Evolutionary conservation across 2,888 invertebrate genomes (phyloP), one percentile per base, ranked within the genome.

Genomic region (Hydroisotoma schaefferi): DNA sequence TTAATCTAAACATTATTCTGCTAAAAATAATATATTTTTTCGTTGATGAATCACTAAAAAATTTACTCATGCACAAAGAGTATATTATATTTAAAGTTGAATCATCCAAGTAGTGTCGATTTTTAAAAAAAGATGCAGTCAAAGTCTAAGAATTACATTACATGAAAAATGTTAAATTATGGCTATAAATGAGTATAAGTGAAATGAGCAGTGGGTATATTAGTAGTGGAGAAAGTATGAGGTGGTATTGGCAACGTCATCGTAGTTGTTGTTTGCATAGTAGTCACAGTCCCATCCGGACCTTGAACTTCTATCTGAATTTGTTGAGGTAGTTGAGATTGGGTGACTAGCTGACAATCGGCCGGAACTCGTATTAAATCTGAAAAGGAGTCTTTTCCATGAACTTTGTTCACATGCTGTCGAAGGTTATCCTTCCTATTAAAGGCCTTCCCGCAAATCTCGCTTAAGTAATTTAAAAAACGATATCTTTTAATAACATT

Each of bases 381-480:
- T 15, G 52, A 52, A 23, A 52, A 52, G 5, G 52, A 52, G n/a
- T 59, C 28, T 25, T 63, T 57, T 12, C 59, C 59, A 29, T 63
- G 63, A 27, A 63, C 54, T 38, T 63, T 63, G n/a, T 43, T 54
- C 0, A 63, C 49, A 22, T 63, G 63, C 28, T 63, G 63, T 2
- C 54, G 52, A 18, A 63, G 54, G 46, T 63, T 63, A 54, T 63
- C 63, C 25, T 63, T 63, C 20, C 62, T 49, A 47, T 58, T 63
- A 22, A 63, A 63, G 6, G 59, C 57, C 28, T 59, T 47, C 12
- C 63, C 63, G 38, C 63, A 63, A 2, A 63, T 49, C 28, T 63
- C 56, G 22, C 1, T 43, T 18, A 28, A 55, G 55, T 6, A 20
- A 43, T 43, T n/a, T 43, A 43, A 43, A 20, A 43, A 20, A 43